A percentile compares a stretch with the other conserved stretches of the same genome.
Conservation (phyloP, 2,888 invertebrate genomes). For the Podabrus alpinus region DNA sequence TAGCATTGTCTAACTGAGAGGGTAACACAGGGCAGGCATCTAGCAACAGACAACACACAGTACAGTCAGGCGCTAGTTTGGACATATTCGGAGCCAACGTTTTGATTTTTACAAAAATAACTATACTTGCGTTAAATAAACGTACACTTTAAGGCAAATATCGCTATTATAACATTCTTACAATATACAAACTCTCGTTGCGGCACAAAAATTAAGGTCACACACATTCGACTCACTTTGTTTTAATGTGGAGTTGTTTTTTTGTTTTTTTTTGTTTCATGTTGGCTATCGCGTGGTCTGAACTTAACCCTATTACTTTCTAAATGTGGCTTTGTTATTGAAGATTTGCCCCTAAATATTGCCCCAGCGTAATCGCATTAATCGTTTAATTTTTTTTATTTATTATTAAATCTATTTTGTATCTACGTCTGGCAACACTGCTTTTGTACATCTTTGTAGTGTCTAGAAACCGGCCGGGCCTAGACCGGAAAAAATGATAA, state of each 20-base stretch:
- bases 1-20: constrained; percentile 86
- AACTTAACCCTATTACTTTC: too few species aligned
- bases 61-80: constrained; percentile 59
- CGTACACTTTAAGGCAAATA: background rate
- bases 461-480: too few species aligned
- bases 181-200: background rate
- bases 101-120: constrained; percentile 4
- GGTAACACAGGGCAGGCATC: constrained; percentile 90
- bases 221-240: background rate
- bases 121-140: constrained; percentile 4
- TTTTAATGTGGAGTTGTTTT: background rate
- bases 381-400: too few species aligned
- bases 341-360: too few species aligned
- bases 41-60: constrained; percentile 91
- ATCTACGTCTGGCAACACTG: too few species aligned
- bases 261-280: too few species aligned
- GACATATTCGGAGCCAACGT: constrained; percentile 38
- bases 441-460: too few species aligned
- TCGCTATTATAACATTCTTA: background rate
- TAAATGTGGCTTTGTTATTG: too few species aligned
- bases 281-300: too few species aligned
- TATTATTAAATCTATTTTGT: too few species aligned
- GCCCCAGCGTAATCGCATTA: too few species aligned
- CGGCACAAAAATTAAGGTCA: background rate
- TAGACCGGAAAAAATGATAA: too few species aligned